Conservation (phyloP, 2,888 invertebrate genomes). For the Anthoptus insignis region DNA sequence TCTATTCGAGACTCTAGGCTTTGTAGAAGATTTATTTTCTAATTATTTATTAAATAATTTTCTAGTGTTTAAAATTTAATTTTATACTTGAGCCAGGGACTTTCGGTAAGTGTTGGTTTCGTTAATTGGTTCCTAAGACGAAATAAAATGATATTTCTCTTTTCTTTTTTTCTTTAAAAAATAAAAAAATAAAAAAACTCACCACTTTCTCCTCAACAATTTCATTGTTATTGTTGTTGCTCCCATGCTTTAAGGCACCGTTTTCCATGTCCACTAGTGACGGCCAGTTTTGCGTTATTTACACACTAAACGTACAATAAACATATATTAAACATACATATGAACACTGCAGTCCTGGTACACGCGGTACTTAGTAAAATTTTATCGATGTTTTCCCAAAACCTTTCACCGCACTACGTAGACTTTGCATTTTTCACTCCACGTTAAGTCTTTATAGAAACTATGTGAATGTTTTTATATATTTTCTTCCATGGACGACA, state of each 20-base stretch:
- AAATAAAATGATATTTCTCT: no score
- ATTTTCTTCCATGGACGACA: background rate
- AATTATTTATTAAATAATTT: no score
- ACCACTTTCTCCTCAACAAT: slow-evolving; percentile 84
- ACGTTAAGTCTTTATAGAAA: background rate
- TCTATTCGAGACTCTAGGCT: no score
- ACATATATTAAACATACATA: no score
- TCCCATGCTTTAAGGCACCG: slow-evolving; percentile 88
- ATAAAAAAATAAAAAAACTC: no score
- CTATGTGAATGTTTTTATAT: background rate
- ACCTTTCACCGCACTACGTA: slow-evolving; percentile 15
- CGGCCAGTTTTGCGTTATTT: slow-evolving; percentile 69
- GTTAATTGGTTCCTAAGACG: no score
- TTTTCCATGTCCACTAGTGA: slow-evolving; percentile 86
- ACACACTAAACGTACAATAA: slow-evolving; percentile 54
- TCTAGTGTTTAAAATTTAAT: no score
- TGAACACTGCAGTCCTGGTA: slow-evolving; percentile 47
- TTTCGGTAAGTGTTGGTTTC: no score
- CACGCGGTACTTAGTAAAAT: slow-evolving; percentile 8
- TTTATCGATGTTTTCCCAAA: slow-evolving; percentile 25
- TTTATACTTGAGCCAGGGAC: no score
- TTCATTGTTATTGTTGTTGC: slow-evolving; percentile 86
- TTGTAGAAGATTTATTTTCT: no score
- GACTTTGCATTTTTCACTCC: slow-evolving; percentile 1
- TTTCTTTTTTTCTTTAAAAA: no score